Evolutionary conservation across 2,888 invertebrate species (phyloP), one percentile per base, ranked within the genome.

Genomic region (Plebejus argus): DNA sequence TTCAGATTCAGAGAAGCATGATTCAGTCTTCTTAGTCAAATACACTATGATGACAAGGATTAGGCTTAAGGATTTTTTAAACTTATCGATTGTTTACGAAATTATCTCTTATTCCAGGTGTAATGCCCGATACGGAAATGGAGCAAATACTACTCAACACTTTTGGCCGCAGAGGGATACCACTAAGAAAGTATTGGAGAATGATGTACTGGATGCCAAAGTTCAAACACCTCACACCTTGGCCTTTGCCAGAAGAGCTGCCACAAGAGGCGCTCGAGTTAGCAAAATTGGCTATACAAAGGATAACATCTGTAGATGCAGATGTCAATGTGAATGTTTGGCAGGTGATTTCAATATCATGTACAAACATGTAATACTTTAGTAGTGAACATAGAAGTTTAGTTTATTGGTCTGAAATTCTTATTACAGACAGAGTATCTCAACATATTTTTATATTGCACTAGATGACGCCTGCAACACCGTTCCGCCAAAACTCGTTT

Each of bases 121-220:
- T 99, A 2, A 97, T 98, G 82, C 99, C 99, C 0, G 99, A 99
- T 88, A 94, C 95, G 78, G 98, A 99, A 90, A 96, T 98, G 94
- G 97, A 98, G 85, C 94, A 95, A 77, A 96, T 98, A 89, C 91
- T 99, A 10, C 85, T 97, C 1, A 97, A 97, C 84, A 95, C 97
- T 75, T 99, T 99, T 91, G 99, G 99, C 0, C 91, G 91, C 33
- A 93, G 96, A 81, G 97, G 97, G 0, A 95, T 95, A 85, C 97
- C 97, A 0, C 86, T 97, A 6, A 92, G 97, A 78, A 97, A 97
- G 85, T 97, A 95, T 85, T 96, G 97, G 96, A 94, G 97, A 15
- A 97, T 97, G 96, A 95, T 97, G 96, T 97, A 97, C 84, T 97
- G 97, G 97, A 96, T 97, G 96, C 99, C 99, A 0, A 99, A 99